Base-by-base conservation (phyloP, 2,113 vertebrate genomes). In the Myiozetetes cayanensis region DNA sequence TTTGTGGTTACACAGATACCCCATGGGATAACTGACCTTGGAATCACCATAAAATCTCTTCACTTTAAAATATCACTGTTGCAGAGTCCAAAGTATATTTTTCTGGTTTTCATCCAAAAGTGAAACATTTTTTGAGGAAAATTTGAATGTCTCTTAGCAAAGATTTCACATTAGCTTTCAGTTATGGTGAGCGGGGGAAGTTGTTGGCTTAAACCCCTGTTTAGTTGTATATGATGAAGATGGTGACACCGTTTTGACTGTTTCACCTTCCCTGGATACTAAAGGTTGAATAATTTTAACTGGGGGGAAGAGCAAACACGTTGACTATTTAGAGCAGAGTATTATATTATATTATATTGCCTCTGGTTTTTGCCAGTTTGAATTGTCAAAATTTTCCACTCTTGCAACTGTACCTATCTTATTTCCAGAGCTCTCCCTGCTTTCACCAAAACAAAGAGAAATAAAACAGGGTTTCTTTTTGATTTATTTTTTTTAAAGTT, bases 231-330 rank as follows among this genome's bases (percentile, higher is more conserved):
- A n/a, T 1, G 5, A 41, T 72, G 67, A 77, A 67, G 72, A 56
- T 63, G 61, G 39, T 71, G 46, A 75, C 70, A 83, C 17, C 70
- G 30, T 62, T 96, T 95, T 95, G 73, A 79, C 58, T 76, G 90
- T 89, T 92, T 92, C 65, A 67, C 85, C 53, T 91, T 96, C 68
- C 70, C 50, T 61, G 63, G 81, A 65, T 87, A 56, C 25, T 79
- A 43, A 90, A 86, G 50, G 35, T 61, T 94, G 75, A 91, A 71
- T 86, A 75, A 52, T 12, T 82, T 91, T 81, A 52, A 80, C n/a
- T 68, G 39, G 71, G 39, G 58, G 27, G 15, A 19, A 86, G 92
- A 87, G 17, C 13, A 80, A 90, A 44, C 14, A 63, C 3, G 0
- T 56, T 86, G 62, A 61, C 47, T 93, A 0, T 59, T 85, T 91